Conservation (phyloP, 2,113 vertebrate genomes). For the Diphyllodes magnificus region DNA sequence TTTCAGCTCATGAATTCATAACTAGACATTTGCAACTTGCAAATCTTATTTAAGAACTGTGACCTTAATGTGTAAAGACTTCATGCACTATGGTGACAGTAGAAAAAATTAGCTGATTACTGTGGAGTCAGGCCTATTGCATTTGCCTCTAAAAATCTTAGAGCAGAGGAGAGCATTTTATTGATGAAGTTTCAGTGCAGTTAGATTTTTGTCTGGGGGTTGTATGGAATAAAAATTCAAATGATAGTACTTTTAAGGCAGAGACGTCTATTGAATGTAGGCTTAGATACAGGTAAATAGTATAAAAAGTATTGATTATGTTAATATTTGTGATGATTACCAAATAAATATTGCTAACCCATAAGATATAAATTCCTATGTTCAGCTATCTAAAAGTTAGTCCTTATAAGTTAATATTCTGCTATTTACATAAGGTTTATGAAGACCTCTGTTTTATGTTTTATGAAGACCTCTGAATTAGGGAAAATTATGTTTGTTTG, state of each 20-base stretch:
- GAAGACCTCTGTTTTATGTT: not conserved
- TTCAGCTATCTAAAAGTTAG: not conserved
- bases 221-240: not conserved
- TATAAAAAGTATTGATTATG: not conserved
- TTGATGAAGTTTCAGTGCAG: not conserved
- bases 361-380: not conserved
- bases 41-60: conserved; percentile 27
- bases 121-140: not conserved
- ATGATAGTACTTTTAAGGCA: not conserved
- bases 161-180: not conserved
- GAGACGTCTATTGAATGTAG: not conserved
- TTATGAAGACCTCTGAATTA: not conserved
- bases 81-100: not conserved
- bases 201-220: not conserved
- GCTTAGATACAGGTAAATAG: not conserved
- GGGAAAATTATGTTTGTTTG: not conserved
- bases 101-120: not conserved
- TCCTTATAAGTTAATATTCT: not conserved
- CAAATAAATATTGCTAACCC: not conserved
- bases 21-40: conserved; percentile 12
- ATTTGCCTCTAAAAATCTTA: not conserved
- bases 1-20: conserved; percentile 49
- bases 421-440: not conserved
- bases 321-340: not conserved
- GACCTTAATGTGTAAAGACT: not conserved